These are phyloP conservation scores for Chlamydotis undulata DNA, from an alignment of 2,113 vertebrate species.

Conservation along the genomic window DNA sequence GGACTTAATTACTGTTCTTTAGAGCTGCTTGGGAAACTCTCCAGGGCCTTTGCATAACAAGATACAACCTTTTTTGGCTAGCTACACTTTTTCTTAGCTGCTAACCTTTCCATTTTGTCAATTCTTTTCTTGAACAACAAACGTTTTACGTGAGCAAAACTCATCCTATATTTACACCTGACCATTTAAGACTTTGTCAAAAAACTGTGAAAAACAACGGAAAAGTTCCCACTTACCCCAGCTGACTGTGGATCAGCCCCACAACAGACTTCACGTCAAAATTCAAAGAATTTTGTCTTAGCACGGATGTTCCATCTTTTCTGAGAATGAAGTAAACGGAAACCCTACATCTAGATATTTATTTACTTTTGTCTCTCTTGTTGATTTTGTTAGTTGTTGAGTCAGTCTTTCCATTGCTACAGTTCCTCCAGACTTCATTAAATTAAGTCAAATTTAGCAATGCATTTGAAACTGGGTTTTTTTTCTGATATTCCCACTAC, in stretches of 20 bases:
- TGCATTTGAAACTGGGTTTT: not conserved
- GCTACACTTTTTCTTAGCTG: not conserved
- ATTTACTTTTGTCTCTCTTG: constrained; percentile 3
- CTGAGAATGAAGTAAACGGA: constrained; percentile 34
- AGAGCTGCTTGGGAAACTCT: not conserved
- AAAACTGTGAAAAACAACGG: not conserved
- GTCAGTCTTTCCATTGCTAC: constrained; percentile 29
- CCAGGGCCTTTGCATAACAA: not conserved
- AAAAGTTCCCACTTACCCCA: not conserved
- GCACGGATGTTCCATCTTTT: not conserved
- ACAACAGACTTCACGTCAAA: not conserved
- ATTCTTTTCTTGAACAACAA: not conserved
- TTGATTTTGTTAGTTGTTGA: constrained; percentile 12
- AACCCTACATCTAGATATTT: constrained; percentile 50
- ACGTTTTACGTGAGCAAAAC: not conserved
- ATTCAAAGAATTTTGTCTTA: constrained; percentile 6
- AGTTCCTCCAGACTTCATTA: not conserved
- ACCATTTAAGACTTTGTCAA: not conserved
- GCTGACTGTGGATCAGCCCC: not conserved
- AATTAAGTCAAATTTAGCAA: not conserved
- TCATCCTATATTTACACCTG: not conserved
- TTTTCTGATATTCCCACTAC: not conserved
- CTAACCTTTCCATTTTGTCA: not conserved
- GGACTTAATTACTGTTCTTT: not conserved
- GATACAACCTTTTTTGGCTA: not conserved